A percentile compares a stretch with the other conserved stretches of the same genome.
phyloP scores from a whole-genome alignment of 2,888 invertebrate species.

The Lepidocyrtoides sp. region DNA sequence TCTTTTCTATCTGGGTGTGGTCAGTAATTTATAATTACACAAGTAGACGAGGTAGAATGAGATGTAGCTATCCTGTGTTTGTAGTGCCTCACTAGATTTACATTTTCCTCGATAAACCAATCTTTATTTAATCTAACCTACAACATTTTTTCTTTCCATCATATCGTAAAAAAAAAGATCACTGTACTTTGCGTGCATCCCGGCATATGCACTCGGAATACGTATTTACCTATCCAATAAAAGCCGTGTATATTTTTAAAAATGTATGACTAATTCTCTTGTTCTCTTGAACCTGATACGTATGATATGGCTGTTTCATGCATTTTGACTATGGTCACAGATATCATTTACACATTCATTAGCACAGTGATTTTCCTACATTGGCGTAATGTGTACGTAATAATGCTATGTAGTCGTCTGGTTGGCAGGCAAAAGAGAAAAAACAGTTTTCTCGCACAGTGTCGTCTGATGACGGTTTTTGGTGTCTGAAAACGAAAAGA shows the following conservation, averaged over 20 bases:
- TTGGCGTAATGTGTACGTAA: too few relatives aligned
- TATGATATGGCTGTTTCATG: slow-evolving; percentile 24
- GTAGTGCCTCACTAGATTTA: background rate
- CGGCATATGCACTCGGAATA: too few relatives aligned
- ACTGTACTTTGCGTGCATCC: slow-evolving; percentile 37
- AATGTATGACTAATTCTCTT: slow-evolving; percentile 40
- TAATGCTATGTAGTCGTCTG: background rate
- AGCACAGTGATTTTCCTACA: background rate
- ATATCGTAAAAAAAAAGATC: slow-evolving; percentile 20
- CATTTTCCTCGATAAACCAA: too few relatives aligned
- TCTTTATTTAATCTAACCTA: too few relatives aligned
- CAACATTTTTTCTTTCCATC: too few relatives aligned
- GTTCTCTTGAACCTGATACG: slow-evolving; percentile 32
- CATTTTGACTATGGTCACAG: slow-evolving; percentile 29
- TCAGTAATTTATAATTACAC: slow-evolving; percentile 23
- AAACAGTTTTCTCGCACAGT: background rate
- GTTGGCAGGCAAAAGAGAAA: background rate
- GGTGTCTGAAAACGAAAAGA: background rate
- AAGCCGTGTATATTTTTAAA: background rate
- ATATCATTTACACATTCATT: slow-evolving; percentile 32
- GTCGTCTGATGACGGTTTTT: background rate
- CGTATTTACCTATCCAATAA: background rate
- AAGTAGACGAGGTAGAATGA: background rate
- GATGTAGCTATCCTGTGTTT: background rate
- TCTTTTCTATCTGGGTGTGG: slow-evolving; percentile 40